Conservation (phyloP, 2,888 invertebrate genomes). For the Laothoe populi region DNA sequence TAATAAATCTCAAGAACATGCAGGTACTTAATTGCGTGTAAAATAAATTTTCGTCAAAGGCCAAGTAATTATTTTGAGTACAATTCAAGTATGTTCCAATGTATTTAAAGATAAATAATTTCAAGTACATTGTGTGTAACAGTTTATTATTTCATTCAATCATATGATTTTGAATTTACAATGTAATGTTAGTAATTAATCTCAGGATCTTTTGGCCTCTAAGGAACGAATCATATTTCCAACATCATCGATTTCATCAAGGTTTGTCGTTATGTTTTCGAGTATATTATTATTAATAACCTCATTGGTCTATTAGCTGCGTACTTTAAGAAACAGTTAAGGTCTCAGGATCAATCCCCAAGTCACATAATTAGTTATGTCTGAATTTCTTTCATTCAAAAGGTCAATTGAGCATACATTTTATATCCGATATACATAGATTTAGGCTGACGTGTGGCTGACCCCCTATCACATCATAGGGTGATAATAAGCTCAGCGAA, state of each 20-base stretch:
- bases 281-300: background rate
- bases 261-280: background rate
- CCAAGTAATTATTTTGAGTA: background rate
- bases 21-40: background rate
- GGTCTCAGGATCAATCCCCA: no score
- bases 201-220: conserved; percentile 9
- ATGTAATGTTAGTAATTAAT: background rate
- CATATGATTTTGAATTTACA: background rate
- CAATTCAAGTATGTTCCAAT: background rate
- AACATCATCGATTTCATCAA: conserved; percentile 4
- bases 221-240: no score
- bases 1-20: conserved; percentile 11
- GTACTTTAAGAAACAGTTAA: no score
- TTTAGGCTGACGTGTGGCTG: no score
- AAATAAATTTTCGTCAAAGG: background rate
- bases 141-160: background rate
- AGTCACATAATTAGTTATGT: no score
- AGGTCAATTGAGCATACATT: no score
- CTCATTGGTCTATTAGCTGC: no score
- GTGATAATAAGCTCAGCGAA: no score
- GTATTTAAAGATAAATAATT: background rate
- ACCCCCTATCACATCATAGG: no score
- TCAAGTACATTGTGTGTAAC: background rate
- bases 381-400: no score
- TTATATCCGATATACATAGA: no score